phyloP scores from a whole-genome alignment of 1,140 invertebrate genomes.

The Sycobia sp. region DNA sequence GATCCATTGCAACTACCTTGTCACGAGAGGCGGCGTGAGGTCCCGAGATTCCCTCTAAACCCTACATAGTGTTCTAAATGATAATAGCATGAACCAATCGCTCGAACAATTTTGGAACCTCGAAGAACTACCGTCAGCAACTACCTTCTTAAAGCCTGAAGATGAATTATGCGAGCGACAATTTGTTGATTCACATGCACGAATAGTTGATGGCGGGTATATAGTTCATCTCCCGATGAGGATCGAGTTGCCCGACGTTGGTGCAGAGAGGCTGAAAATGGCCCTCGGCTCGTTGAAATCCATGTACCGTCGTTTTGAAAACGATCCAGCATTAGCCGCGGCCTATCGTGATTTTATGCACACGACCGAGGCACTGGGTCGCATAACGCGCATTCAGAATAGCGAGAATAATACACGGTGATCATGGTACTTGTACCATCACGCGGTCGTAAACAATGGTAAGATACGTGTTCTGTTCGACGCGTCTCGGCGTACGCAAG shows the following conservation, averaged over 20 bases:
- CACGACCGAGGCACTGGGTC: constrained; percentile 37
- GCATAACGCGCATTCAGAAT: constrained; percentile 35
- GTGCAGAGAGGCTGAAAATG: background rate
- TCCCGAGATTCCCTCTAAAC: no score
- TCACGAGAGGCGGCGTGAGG: no score
- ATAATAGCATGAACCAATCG: no score
- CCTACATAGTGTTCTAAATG: no score
- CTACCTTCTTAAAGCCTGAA: no score
- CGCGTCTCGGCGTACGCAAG: background rate
- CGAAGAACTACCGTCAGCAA: no score
- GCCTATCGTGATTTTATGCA: constrained; percentile 41
- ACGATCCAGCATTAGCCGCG: constrained; percentile 23
- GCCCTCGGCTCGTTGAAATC: background rate
- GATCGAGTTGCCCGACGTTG: background rate
- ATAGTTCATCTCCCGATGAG: background rate
- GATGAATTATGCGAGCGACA: no score
- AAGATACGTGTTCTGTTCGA: constrained; percentile 12
- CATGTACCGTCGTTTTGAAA: background rate
- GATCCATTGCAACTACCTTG: no score
- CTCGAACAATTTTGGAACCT: no score
- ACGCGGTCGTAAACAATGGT: constrained; percentile 21
- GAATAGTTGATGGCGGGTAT: no score
- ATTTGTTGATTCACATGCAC: no score
- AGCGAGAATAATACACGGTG: background rate
- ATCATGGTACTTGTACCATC: constrained; percentile 27